Evolutionary conservation across 2,888 invertebrate genomes (phyloP), one percentile per base, ranked within the genome.

Genomic region (Melitaea athalia): DNA sequence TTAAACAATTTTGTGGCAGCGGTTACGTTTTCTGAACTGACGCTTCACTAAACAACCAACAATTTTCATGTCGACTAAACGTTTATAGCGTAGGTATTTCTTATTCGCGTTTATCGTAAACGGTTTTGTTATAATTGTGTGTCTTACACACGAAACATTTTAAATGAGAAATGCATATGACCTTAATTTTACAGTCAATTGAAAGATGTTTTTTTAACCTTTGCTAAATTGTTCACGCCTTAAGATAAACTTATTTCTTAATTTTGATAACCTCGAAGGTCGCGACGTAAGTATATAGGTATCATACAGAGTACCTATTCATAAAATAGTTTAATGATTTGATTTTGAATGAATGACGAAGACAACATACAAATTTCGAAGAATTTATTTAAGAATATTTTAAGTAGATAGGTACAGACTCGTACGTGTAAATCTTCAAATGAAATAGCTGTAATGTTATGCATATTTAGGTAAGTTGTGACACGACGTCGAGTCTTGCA

Each of bases 111-210:
- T 60, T 53, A 55, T 61, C 59, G 60, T 61, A 64, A 66, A 66
- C 49, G 67, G 63, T 67, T 69, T 65, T 55, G 63, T 61, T 60
- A 49, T 33, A 52, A 61, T 61, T 45, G n/a, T 24, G 53, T 15
- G 43, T 52, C 43, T 62, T 38, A 59, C 47, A 64, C 49, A 59
- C 55, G 57, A 62, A 38, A 47, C 52, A n/a, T 53, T 50, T 49
- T 75, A 73, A 67, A 75, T 77, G 62, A 62, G 47, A 61, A 68
- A 63, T 53, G 43, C 31, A 57, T 64, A n/a, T 6, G 6, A 49
- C n/a, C 47, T 49, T 5, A n/a, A n/a, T 49, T 49, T 14, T 49
- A 49, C n/a, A 49, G 3, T n/a, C n/a, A 14, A 3, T 6, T n/a
- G n/a, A n/a, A n/a, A 49, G n/a, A 49, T 49, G n/a, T 14, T 49